phyloP scores from a whole-genome alignment of 2,113 vertebrate species.

The Gopherus evgoodei region DNA sequence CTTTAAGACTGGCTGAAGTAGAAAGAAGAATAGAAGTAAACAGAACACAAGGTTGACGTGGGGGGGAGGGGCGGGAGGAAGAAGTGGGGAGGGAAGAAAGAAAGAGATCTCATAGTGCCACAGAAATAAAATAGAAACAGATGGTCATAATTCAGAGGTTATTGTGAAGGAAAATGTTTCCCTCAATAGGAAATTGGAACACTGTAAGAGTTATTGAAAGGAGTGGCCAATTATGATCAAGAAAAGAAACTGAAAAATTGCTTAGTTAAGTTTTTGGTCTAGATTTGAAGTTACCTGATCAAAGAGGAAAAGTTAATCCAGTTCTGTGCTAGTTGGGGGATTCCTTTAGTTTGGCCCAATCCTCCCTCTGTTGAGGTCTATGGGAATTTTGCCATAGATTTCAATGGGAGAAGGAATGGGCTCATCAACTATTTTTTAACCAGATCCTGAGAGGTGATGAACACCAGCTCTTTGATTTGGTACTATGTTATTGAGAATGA shows the following conservation, averaged over 20 bases:
- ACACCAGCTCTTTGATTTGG: not conserved
- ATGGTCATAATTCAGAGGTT: not conserved
- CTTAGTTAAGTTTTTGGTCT: not conserved
- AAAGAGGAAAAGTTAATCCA: not conserved
- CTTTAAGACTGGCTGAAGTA: not conserved
- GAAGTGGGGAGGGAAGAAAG: not conserved
- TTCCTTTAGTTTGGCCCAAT: not conserved
- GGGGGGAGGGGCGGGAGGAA: not conserved
- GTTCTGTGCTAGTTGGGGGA: not conserved
- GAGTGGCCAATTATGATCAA: not conserved
- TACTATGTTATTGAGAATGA: not conserved
- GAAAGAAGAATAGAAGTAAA: not conserved
- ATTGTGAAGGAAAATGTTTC: constrained; percentile 41
- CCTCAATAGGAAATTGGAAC: constrained; percentile 38
- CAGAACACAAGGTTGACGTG: not conserved
- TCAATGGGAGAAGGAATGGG: not conserved
- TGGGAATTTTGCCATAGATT: not conserved
- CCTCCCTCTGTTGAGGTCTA: not conserved
- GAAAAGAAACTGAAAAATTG: not conserved
- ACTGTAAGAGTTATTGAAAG: constrained; percentile 13
- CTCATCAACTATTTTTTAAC: not conserved
- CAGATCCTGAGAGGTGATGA: not conserved
- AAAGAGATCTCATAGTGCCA: not conserved
- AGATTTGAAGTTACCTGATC: not conserved
- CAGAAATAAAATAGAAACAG: constrained; percentile 54